Base-by-base conservation (phyloP, 2,888 invertebrate species). In the Dermolepida albohirtum region DNA sequence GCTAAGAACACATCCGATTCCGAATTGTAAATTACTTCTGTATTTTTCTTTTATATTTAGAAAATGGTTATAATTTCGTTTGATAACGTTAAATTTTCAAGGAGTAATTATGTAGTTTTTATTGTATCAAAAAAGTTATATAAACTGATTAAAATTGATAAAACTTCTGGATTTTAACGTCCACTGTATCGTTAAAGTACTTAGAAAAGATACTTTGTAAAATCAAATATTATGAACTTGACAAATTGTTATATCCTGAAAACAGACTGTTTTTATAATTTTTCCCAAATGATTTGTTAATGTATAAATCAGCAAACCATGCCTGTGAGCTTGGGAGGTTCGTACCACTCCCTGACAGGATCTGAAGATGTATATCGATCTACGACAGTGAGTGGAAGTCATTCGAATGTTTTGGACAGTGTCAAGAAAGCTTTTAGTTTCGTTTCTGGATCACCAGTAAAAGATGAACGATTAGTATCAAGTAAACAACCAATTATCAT, bases 311-410 rank as follows among this genome's bases (percentile, higher is more conserved):
- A 73, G 71, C 71, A 62, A 16, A 84, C 83, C 84, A 90, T 90
- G 90, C 87, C 89, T 82, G 86, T 87, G 78, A 83, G 84, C 81
- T 86, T 87, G 84, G 87, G 87, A 82, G 88, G 88, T 82, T 88
- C 88, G 80, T 89, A 89, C 85, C 86, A 86, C 77, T 87, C 87
- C 77, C 83, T 89, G 79, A 74, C 74, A 69, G 76, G 75, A 52
- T 74, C 75, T 44, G 88, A 87, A 79, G 86, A 88, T 81, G 88
- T 89, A 74, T 90, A 90, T 86, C 87, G 86, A 78, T 85, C 86
- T 78, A 89, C 90, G 54, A 89, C 89, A 63, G 82, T 86, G 74
- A 86, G 78, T 55, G 78, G 78, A 67, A 64, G 55, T 49, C 62
- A 62, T 57, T 27, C 47, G 49, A 54, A 57, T 54, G 84, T 89